Evolutionary conservation across 2,797 vertebrate genomes (phyloP).

Genomic region (Vespertilio murinus): DNA sequence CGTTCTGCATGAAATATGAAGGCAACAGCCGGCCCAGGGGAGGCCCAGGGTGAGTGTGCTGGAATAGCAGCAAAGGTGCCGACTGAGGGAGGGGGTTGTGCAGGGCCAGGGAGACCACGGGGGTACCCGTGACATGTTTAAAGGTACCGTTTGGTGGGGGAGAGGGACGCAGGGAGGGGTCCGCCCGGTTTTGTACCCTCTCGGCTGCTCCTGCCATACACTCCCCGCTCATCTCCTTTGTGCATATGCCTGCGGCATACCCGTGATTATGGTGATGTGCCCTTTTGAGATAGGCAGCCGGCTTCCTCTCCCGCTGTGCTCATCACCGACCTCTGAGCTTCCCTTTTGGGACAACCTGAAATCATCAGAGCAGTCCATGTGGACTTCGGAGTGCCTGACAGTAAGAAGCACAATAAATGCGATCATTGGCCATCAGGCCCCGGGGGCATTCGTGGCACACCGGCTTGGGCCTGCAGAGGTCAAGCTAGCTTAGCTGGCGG

Average conservation of each 20-base stretch:
- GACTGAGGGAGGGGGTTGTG: not conserved
- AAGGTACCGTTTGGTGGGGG: not conserved
- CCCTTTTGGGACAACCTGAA: slow-evolving; percentile 73
- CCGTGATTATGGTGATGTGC: slow-evolving; percentile 72
- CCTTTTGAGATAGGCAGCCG: slow-evolving; percentile 66
- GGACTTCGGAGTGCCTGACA: slow-evolving; percentile 68
- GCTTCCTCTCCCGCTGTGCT: slow-evolving; percentile 62
- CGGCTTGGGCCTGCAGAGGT: slow-evolving; percentile 18
- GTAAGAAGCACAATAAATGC: slow-evolving; percentile 61
- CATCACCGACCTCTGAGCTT: slow-evolving; percentile 56
- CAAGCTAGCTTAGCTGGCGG: slow-evolving; percentile 1
- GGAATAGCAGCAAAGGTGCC: slow-evolving; percentile 50
- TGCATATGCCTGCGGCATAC: slow-evolving; percentile 47
- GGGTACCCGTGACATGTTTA: not conserved
- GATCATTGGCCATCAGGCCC: slow-evolving; percentile 69
- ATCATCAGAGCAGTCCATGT: slow-evolving; percentile 60
- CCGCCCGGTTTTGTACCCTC: not conserved
- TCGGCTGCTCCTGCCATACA: not conserved
- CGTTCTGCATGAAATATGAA: slow-evolving; percentile 68
- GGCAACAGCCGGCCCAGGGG: slow-evolving; percentile 59
- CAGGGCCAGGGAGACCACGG: not conserved
- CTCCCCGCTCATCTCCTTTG: not conserved
- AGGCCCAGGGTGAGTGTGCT: slow-evolving; percentile 34
- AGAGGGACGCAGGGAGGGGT: not conserved
- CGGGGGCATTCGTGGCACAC: slow-evolving; percentile 8